These are phyloP conservation scores for Nasonovia ribisnigri DNA, from an alignment of 2,888 invertebrate species.

Conservation along the genomic window DNA sequence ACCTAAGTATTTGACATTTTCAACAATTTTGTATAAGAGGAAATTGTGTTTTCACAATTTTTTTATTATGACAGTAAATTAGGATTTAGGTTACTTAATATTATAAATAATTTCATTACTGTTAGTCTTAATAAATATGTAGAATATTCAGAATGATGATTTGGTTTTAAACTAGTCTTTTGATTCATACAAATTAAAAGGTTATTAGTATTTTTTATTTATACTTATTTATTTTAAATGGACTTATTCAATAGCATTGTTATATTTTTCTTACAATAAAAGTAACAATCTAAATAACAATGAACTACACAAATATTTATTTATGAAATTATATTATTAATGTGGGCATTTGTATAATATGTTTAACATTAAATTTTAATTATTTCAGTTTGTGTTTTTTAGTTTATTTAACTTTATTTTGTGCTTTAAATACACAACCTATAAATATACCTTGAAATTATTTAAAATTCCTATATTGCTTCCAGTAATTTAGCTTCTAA, in stretches of 20 bases:
- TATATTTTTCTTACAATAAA: constrained; percentile 19
- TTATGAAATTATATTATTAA: constrained; percentile 14
- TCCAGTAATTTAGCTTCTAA: neutral
- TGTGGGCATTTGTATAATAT: constrained; percentile 35
- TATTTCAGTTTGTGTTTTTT: constrained; percentile 27
- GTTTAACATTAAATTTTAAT: constrained; percentile 3
- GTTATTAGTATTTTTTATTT: constrained; percentile 43
- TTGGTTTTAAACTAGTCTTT: constrained; percentile 15
- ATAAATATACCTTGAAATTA: constrained; percentile 37
- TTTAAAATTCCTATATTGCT: neutral
- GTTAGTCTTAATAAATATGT: constrained; percentile 46
- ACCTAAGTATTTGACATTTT: constrained; percentile 63
- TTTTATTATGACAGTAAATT: constrained; percentile 56
- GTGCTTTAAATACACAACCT: neutral
- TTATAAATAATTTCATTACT: constrained; percentile 42
- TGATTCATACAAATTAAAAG: constrained; percentile 16
- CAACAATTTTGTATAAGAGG: constrained; percentile 53
- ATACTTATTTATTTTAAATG: constrained; percentile 3
- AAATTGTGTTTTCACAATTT: constrained; percentile 50
- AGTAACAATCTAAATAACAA: constrained; percentile 13
- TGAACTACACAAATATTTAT: neutral
- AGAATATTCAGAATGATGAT: constrained; percentile 32
- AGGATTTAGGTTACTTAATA: constrained; percentile 52
- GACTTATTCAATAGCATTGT: constrained; percentile 3
- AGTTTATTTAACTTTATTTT: constrained; percentile 1